phyloP scores from a whole-genome alignment of 2,888 invertebrate genomes.

The Drosophila engyochracea region DNA sequence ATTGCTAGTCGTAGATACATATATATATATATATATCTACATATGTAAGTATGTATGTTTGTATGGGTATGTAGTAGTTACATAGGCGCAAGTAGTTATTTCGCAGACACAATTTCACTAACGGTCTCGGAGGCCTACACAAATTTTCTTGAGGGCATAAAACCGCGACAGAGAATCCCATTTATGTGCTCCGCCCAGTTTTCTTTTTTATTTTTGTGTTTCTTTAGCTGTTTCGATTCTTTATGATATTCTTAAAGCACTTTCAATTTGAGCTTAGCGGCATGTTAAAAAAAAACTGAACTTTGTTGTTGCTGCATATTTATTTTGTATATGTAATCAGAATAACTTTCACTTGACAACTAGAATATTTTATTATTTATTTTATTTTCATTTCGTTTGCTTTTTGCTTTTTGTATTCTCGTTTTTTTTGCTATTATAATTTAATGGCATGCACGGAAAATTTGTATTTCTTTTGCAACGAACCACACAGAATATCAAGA shows the following conservation, averaged over 20 bases:
- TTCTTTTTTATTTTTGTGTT: neutral
- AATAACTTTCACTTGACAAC: conserved; percentile 39
- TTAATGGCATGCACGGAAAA: conserved; percentile 39
- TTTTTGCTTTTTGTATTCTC: neutral
- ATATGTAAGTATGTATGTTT: neutral
- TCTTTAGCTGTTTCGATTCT: conserved; percentile 20
- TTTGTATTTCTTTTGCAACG: conserved; percentile 32
- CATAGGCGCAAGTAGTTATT: conserved; percentile 26
- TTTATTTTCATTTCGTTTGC: neutral
- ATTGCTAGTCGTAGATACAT: neutral
- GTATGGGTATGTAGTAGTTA: conserved; percentile 5
- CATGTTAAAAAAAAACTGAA: conserved; percentile 21
- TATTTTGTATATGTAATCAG: conserved; percentile 10
- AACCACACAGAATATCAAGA: conserved; percentile 29
- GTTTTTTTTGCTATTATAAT: conserved; percentile 23
- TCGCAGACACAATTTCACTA: conserved; percentile 40
- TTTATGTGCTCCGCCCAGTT: conserved; percentile 29
- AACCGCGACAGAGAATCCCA: conserved; percentile 38
- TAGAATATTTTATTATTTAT: conserved; percentile 36
- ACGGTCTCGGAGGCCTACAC: conserved; percentile 10
- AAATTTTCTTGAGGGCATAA: conserved; percentile 26
- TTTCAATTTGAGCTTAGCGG: conserved; percentile 12
- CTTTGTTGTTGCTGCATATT: conserved; percentile 4
- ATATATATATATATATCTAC: too few relatives aligned
- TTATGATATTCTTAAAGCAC: conserved; percentile 26